Conservation (phyloP, 1,140 invertebrate genomes). For the Pseudomyrmex flavicornis region DNA sequence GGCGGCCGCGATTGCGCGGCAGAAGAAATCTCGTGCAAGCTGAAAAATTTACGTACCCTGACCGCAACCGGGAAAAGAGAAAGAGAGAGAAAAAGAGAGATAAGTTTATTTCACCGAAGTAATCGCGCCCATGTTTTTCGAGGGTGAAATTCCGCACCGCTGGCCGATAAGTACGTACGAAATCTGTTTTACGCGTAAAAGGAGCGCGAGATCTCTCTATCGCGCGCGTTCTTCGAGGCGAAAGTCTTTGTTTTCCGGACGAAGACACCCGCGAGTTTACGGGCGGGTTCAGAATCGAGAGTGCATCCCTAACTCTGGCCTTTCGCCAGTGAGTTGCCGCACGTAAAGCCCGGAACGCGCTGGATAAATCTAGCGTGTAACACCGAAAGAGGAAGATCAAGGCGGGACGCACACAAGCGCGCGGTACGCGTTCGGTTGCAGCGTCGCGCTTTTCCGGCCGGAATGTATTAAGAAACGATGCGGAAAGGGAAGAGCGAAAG, state of each 20-base stretch:
- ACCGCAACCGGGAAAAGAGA: not conserved
- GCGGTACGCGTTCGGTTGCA: constrained; percentile 12
- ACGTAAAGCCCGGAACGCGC: constrained; percentile 36
- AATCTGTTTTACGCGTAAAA: not conserved
- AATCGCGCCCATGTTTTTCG: no score
- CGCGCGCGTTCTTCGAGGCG: not conserved
- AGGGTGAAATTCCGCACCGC: not conserved
- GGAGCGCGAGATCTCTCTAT: not conserved
- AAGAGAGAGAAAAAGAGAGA: constrained; percentile 1
- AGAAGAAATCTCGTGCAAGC: constrained; percentile 54
- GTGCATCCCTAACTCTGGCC: constrained; percentile 39
- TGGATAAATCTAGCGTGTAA: constrained; percentile 63
- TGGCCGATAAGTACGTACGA: no score
- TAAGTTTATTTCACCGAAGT: no score
- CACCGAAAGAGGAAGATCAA: constrained; percentile 64
- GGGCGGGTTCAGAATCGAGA: constrained; percentile 36
- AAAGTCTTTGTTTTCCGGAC: constrained; percentile 35
- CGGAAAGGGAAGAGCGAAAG: constrained; percentile 23
- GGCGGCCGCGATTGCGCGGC: constrained; percentile 56
- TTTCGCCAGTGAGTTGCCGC: constrained; percentile 31
- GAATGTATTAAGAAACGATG: constrained; percentile 62
- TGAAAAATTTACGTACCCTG: constrained; percentile 59
- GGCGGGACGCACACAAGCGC: constrained; percentile 44
- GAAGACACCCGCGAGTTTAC: not conserved
- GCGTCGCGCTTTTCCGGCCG: constrained; percentile 43